Evolutionary conservation across 2,888 invertebrate genomes (phyloP), one percentile per base, ranked within the genome.

Genomic region (Drosophila paramelanica): DNA sequence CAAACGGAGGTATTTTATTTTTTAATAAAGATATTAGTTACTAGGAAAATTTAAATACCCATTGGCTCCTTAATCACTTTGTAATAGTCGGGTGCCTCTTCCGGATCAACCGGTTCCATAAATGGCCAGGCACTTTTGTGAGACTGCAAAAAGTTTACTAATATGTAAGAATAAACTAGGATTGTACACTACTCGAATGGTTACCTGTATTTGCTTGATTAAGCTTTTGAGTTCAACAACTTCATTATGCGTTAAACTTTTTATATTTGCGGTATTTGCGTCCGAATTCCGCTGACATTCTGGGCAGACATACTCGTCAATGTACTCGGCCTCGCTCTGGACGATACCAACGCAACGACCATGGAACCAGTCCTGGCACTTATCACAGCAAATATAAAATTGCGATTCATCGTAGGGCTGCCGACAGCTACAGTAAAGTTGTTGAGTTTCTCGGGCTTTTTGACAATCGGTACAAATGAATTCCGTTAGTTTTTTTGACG

Each of bases 301-400:
- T 0, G 99, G 99, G 93, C 99, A 99, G 79, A 98, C 95, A 90
- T 99, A 99, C 88, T 98, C 98, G 89, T 98, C 98, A 81, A 99
- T 97, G 84, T 96, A 96, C 90, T 98, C 97, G 23, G 98, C 98
- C 91, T 98, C 98, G 3, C 97, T 97, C 90, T 97, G 98, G 52
- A 98, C 93, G 89, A 98, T 97, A 41, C 99, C 99, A 46, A 99
- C 99, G 93, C 99, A 99, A 64, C 97, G 95, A 7, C 99, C 99
- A 92, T 99, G 99, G 93, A 98, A 99, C 99, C 99, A 99, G 93
- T 98, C 99, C 92, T 99, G 98, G 93, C 99, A 99, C 74, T 96
- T 96, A 93, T 99, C 99, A 92, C 99, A 99, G 91, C 98, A 99
- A 90, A 99, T 98, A 93, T 99, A 99, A 94, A 99, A 99, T 93